Evolutionary conservation across 2,888 invertebrate genomes (phyloP), one percentile per base, ranked within the genome.

Genomic region (Tuta absoluta): DNA sequence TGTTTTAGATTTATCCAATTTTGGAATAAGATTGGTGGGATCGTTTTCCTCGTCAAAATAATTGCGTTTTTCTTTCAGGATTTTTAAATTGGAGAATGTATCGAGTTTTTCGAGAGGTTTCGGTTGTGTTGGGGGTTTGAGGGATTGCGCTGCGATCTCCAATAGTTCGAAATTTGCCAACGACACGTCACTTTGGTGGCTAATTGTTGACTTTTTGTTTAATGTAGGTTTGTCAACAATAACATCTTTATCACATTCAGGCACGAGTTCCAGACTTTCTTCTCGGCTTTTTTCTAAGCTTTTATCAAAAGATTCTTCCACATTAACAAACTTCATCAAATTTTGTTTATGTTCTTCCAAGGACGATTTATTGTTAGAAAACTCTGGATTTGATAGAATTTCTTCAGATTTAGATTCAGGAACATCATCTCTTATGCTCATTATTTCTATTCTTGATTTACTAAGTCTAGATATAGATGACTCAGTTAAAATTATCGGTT

Each of bases 141-240:
- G 68, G 4, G 65, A 64, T 8, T 77, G 80, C 0, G 82, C 67
- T 51, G 79, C 85, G 33, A 75, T 72, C 74, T 88, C 88, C 37
- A 87, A 64, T 56, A 81, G 77, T 69, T 89, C 88, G 66, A 89
- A 89, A 56, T 86, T 84, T 4, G 71, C 73, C 8, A 88, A 69
- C 0, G 90, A 90, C 63, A 70, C 78, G 48, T 88, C 80, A 63
- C 75, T 80, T 12, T 74, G 72, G 8, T 75, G 67, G 0, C 71
- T 76, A 68, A 23, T 82, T 78, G 76, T 79, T 0, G 60, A 45
- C 23, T 38, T 17, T 19, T 10, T 38, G 19, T 21, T 21, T 2
- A 41, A 41, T 12, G 17, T 84, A 62, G 65, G 12, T 14, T 5
- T 24, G 23, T 24, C 7, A 14, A 21, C 14, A 14, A 5, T 14